Percentiles rank a stretch among this genome's conserved stretches.
These are phyloP conservation scores for Reticulitermes speratus DNA, from an alignment of 1,140 invertebrate genomes.

Conservation along the genomic window DNA sequence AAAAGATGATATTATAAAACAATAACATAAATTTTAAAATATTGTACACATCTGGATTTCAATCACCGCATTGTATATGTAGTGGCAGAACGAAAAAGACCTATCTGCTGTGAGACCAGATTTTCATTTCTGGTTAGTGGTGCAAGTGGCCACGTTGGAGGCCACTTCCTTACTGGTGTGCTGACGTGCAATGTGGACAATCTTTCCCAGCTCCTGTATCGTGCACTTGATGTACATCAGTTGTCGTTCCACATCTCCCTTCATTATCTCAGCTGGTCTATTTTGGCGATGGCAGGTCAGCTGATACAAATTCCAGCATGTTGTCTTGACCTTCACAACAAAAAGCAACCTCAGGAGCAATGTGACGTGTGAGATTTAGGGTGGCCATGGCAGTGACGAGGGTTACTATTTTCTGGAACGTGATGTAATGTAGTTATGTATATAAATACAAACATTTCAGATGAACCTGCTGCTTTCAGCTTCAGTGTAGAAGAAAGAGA, in stretches of 20 bases:
- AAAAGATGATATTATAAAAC: too few species aligned
- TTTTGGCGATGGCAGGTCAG: constrained; percentile 47
- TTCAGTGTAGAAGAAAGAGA: too few species aligned
- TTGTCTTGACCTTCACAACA: constrained; percentile 37
- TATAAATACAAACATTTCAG: too few species aligned
- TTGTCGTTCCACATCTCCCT: constrained; percentile 46
- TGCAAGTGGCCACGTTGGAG: constrained; percentile 30
- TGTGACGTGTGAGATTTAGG: background rate
- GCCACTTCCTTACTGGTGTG: background rate
- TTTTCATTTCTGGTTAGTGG: too few species aligned
- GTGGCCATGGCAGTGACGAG: background rate
- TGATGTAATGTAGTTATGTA: background rate
- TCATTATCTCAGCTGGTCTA: constrained; percentile 38
- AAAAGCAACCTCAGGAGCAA: background rate
- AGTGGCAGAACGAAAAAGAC: too few species aligned
- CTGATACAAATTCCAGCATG: constrained; percentile 49
- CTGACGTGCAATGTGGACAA: constrained; percentile 38
- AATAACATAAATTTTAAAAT: too few species aligned
- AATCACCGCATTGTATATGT: too few species aligned
- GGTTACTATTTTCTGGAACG: background rate
- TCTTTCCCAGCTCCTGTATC: constrained; percentile 42
- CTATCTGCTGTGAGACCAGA: too few species aligned
- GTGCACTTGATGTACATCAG: constrained; percentile 46
- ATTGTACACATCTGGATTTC: too few species aligned
- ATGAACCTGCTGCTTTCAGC: too few species aligned